Base-by-base conservation (phyloP, 2,888 invertebrate genomes). In the Blastobasis lacticolella region DNA sequence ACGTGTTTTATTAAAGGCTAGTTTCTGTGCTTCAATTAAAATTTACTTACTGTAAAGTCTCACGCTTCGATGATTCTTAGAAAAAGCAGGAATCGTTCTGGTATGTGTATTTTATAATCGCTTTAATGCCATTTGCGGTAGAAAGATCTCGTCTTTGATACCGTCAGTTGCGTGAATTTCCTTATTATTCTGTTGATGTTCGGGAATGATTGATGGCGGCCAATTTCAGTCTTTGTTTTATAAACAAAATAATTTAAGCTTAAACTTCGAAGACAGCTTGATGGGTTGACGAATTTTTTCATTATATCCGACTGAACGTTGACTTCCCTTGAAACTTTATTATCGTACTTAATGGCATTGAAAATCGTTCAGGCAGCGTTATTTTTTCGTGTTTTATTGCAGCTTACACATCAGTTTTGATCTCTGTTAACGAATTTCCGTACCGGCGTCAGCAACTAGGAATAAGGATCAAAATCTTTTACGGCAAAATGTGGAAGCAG, bases 11-110 rank as follows among this genome's bases (percentile, higher is more conserved):
- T 75, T 74, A 79, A 75, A 75, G 69, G 70, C 63, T 72, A 72
- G 37, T 53, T 73, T 70, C 72, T 73, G 71, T 74, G 74, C 72
- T 75, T 75, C 79, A 84, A 83, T 84, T 84, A 84, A 80, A 81
- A 73, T 77, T 75, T 75, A 77, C 75, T 73, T 70, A 71, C 66
- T 72, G 66, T 76, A 72, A 75, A 75, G 72, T 78, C 73, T 78
- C 81, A 79, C 78, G 78, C 77, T 75, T 76, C 53, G 62, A 53
- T 64, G 53, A 51, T 69, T 83, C 81, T 80, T 75, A 74, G 74
- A 64, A 74, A 71, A 53, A 67, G 69, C 67, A 60, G 69, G 69
- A 71, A 71, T 71, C 67, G 75, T 74, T 23, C 23, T 23, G 23
- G 67, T 71, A 68, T 75, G 70, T 75, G 69, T 70, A 65, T 74